phyloP scores from a whole-genome alignment of 2,888 invertebrate species.

The Polyommatus iphigenia region DNA sequence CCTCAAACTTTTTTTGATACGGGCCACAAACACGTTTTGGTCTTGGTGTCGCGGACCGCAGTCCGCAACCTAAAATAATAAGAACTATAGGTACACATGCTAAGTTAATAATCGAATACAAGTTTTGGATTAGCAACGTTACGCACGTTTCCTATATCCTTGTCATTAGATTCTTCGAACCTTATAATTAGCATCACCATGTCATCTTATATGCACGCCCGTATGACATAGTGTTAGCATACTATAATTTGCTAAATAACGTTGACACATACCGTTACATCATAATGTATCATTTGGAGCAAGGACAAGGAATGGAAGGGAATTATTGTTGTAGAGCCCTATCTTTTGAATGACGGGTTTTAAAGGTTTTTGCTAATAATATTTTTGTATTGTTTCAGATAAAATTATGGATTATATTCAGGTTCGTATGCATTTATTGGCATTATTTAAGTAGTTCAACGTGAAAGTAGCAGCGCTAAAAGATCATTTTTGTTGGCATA shows the following conservation, averaged over 20 bases:
- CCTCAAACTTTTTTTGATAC: too few relatives aligned
- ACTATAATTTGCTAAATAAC: not conserved
- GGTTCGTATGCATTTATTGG: not conserved
- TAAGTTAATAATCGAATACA: too few relatives aligned
- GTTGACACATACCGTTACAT: not conserved
- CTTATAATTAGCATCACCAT: not conserved
- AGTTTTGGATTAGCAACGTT: too few relatives aligned
- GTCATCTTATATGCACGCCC: not conserved
- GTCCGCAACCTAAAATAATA: too few relatives aligned
- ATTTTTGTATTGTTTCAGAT: conserved; percentile 5
- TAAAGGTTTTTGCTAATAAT: not conserved
- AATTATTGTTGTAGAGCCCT: too few relatives aligned
- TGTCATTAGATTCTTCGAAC: not conserved
- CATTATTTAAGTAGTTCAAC: too few relatives aligned
- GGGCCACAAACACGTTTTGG: too few relatives aligned
- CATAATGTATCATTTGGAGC: not conserved
- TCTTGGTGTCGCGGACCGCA: too few relatives aligned
- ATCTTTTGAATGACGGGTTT: too few relatives aligned
- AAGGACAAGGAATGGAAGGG: not conserved
- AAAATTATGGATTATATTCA: not conserved
- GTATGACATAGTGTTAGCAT: not conserved
- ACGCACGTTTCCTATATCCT: not conserved
- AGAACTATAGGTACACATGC: too few relatives aligned
- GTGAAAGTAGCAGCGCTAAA: too few relatives aligned
- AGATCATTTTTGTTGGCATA: too few relatives aligned